Evolutionary conservation across 2,797 vertebrate genomes (phyloP).

Genomic region (Ctenosaura bakeri): DNA sequence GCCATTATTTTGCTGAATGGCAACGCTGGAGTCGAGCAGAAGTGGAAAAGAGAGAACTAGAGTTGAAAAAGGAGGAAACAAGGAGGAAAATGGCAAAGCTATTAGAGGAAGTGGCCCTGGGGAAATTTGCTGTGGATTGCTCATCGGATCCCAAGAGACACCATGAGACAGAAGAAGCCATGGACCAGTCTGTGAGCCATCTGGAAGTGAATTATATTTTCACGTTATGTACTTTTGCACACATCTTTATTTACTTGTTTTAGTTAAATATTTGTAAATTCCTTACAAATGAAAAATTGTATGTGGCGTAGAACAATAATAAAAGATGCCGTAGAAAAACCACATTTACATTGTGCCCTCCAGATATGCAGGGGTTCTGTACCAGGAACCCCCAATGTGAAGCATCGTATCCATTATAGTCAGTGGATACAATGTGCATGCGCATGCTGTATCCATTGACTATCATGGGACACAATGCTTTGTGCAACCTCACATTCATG

Average conservation of each 20-base stretch:
- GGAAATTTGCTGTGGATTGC: constrained; percentile 50
- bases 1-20: constrained; percentile 86
- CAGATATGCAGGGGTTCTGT: too few relatives aligned
- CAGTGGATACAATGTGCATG: too few relatives aligned
- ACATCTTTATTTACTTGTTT: background rate
- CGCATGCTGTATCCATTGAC: too few relatives aligned
- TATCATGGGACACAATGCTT: too few relatives aligned
- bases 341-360: too few relatives aligned
- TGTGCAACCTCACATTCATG: too few relatives aligned
- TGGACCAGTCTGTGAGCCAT: constrained; percentile 33
- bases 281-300: background rate
- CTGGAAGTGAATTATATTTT: constrained; percentile 56
- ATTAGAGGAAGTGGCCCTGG: constrained; percentile 81
- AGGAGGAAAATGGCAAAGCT: constrained; percentile 89
- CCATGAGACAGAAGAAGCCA: constrained; percentile 36
- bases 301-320: background rate
- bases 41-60: constrained; percentile 80
- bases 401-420: too few relatives aligned
- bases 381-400: too few relatives aligned
- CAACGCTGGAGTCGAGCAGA: constrained; percentile 83
- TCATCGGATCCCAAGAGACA: constrained; percentile 24
- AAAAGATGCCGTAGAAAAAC: background rate
- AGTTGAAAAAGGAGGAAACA: constrained; percentile 85
- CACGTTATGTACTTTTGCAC: background rate
- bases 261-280: background rate